A percentile compares a stretch with the other conserved stretches of the same genome.
Conservation (phyloP, 1,140 invertebrate species). For the Caenorhabditis latens region DNA sequence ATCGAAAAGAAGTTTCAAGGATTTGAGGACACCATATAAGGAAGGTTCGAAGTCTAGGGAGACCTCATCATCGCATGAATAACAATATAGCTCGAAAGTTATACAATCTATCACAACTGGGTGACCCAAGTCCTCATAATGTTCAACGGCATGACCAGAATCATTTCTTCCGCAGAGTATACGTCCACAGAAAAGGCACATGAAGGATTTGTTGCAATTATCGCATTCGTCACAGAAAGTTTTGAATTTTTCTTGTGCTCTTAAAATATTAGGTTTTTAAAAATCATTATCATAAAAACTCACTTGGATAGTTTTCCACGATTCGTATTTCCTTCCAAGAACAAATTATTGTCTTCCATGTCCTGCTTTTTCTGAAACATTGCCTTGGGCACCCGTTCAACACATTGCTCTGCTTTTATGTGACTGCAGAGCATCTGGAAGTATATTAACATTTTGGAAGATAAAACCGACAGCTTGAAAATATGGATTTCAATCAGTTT, state of each 20-base stretch:
- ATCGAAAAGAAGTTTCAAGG: slow-evolving; percentile 10
- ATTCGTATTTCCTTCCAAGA: slow-evolving; percentile 19
- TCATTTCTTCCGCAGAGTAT: slow-evolving; percentile 62
- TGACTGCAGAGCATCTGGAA: slow-evolving; percentile 29
- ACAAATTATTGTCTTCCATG: slow-evolving; percentile 31
- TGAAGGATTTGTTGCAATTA: slow-evolving; percentile 44
- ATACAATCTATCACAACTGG: slow-evolving; percentile 58
- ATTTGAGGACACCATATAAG: slow-evolving; percentile 11
- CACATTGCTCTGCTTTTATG: slow-evolving; percentile 19
- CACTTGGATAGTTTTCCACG: slow-evolving; percentile 20
- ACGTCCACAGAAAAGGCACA: slow-evolving; percentile 57
- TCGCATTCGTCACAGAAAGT: slow-evolving; percentile 56
- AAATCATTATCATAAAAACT: neutral
- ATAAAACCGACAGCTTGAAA: neutral
- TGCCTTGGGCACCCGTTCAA: slow-evolving; percentile 5
- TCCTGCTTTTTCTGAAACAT: slow-evolving; percentile 38
- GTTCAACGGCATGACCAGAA: slow-evolving; percentile 44
- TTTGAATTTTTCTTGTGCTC: slow-evolving; percentile 3
- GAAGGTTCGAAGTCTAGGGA: slow-evolving; percentile 23
- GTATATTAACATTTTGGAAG: neutral
- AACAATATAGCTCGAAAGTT: slow-evolving; percentile 48
- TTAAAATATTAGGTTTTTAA: neutral
- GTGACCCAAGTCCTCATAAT: slow-evolving; percentile 32
- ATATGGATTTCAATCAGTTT: neutral
- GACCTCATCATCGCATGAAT: slow-evolving; percentile 24